These are phyloP conservation scores for Paedocypris sp. DNA, from an alignment of 2,113 vertebrate species.

Conservation along the genomic window DNA sequence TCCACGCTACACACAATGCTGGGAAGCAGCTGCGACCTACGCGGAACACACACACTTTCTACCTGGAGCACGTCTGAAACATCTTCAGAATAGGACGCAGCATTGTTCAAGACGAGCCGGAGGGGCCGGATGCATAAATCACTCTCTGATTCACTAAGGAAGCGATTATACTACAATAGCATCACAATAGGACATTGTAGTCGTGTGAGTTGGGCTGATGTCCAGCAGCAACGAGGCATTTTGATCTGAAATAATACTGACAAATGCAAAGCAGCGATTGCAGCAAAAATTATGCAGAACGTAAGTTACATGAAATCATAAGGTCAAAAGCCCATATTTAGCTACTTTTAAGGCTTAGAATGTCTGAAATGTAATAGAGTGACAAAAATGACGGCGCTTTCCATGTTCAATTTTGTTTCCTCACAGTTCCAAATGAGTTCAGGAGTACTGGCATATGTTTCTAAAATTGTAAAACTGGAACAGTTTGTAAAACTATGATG, in stretches of 20 bases:
- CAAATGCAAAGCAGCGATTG: background rate
- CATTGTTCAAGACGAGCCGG: slow-evolving; percentile 48
- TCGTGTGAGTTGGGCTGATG: slow-evolving; percentile 20
- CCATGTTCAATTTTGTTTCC: too few relatives aligned
- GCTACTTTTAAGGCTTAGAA: too few relatives aligned
- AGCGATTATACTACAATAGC: slow-evolving; percentile 56
- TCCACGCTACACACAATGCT: slow-evolving; percentile 52
- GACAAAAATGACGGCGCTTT: too few relatives aligned
- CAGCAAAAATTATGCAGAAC: background rate
- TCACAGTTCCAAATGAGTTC: too few relatives aligned
- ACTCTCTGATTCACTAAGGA: slow-evolving; percentile 58
- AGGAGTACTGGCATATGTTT: too few relatives aligned
- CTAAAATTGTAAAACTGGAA: too few relatives aligned
- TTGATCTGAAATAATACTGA: slow-evolving; percentile 4
- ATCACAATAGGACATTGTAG: slow-evolving; percentile 51
- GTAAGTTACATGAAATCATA: too few relatives aligned
- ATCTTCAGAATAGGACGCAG: slow-evolving; percentile 28
- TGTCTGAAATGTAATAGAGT: too few relatives aligned
- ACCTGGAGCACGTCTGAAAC: background rate
- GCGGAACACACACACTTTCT: slow-evolving; percentile 41
- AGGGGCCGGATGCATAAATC: slow-evolving; percentile 55
- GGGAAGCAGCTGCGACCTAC: slow-evolving; percentile 60
- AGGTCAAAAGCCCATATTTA: too few relatives aligned
- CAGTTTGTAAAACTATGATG: too few relatives aligned
- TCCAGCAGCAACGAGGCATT: background rate